Percentiles rank a stretch among this genome's conserved stretches.
phyloP scores from a whole-genome alignment of 2,113 vertebrate genomes.

The Corapipo altera region DNA sequence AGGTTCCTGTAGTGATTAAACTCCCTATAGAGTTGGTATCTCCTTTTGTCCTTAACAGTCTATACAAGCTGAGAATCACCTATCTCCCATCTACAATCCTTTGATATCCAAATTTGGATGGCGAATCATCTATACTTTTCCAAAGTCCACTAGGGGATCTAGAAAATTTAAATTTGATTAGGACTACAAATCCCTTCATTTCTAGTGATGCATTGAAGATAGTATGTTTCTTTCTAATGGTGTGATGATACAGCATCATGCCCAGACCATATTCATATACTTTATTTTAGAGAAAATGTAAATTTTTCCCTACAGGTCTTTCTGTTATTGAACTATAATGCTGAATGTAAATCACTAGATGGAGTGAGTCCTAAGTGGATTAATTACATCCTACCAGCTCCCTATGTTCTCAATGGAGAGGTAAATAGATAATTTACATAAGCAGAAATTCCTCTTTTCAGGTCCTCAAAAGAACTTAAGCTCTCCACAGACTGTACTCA shows the following conservation, averaged over 20 bases:
- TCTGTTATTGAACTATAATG: neutral
- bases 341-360: neutral
- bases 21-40: neutral
- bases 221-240: neutral
- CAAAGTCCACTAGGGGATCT: neutral
- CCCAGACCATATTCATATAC: neutral
- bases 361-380: neutral
- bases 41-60: neutral
- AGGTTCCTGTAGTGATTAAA: neutral
- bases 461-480: neutral
- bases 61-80: neutral
- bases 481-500: neutral
- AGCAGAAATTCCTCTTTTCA: neutral
- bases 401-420: neutral
- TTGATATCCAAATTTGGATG: neutral
- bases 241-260: accelerated
- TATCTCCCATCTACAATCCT: neutral
- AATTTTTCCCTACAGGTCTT: neutral
- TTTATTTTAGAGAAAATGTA: neutral
- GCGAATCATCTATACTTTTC: neutral
- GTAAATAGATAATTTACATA: neutral
- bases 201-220: neutral
- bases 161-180: neutral
- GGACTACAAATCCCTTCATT: neutral
- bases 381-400: neutral